A percentile compares a stretch with the other conserved stretches of the same genome.
phyloP scores from a whole-genome alignment of 2,888 invertebrate species.

The Ethmia dodecea region DNA sequence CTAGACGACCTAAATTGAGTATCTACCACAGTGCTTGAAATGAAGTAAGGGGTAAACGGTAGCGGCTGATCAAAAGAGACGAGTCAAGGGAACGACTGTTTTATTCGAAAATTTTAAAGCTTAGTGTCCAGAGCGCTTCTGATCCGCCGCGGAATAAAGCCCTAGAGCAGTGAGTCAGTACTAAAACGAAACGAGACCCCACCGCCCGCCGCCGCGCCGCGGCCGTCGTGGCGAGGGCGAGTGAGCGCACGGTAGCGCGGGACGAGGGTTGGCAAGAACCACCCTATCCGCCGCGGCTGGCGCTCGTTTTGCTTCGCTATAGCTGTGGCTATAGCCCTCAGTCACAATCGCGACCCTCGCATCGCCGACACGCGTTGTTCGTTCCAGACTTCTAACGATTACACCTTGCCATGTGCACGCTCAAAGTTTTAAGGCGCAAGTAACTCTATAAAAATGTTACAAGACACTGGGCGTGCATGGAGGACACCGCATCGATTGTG shows the following conservation, averaged over 20 bases:
- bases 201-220: slow-evolving; percentile 8
- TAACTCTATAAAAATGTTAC: slow-evolving; percentile 39
- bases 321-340: slow-evolving; percentile 21
- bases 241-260: slow-evolving; percentile 11
- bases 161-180: slow-evolving; percentile 5
- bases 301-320: slow-evolving; percentile 12
- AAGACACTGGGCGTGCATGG: slow-evolving; percentile 22
- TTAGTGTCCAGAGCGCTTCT: slow-evolving; percentile 8
- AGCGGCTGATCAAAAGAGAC: too few species aligned
- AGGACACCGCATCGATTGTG: slow-evolving; percentile 19
- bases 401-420: slow-evolving; percentile 46
- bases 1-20: too few species aligned
- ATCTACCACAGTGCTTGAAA: too few species aligned
- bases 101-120: slow-evolving; percentile 11
- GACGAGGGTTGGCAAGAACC: slow-evolving; percentile 24
- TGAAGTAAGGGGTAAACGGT: too few species aligned
- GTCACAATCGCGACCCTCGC: slow-evolving; percentile 34
- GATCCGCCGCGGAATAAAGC: slow-evolving; percentile 7
- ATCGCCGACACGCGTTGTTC: slow-evolving; percentile 20
- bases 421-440: slow-evolving; percentile 45
- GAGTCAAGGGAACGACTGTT: slow-evolving; percentile 6
- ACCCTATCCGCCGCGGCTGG: slow-evolving; percentile 28
- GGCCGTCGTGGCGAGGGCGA: slow-evolving; percentile 12
- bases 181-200: slow-evolving; percentile 1
- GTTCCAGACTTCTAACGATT: slow-evolving; percentile 13